Evolutionary conservation across 2,797 vertebrate genomes (phyloP).

Genomic region (Tadarida brasiliensis): DNA sequence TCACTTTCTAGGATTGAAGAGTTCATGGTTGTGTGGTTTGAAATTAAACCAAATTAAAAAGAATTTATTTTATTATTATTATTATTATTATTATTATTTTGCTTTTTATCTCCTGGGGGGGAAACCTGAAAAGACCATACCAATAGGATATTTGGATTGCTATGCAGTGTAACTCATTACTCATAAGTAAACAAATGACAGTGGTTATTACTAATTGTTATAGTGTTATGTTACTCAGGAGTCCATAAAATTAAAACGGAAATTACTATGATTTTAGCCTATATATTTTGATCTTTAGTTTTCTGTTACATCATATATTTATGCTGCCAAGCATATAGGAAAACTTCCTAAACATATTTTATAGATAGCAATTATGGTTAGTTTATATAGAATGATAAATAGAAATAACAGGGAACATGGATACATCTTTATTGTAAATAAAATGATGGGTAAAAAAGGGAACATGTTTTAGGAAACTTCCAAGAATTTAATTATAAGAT

Average conservation of each 20-base stretch:
- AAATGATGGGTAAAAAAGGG: not conserved
- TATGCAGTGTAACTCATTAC: not conserved
- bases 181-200: not conserved
- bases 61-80: not conserved
- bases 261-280: not conserved
- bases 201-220: not conserved
- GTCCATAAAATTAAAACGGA: slow-evolving; percentile 5
- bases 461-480: not conserved
- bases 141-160: not conserved
- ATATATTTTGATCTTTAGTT: not conserved
- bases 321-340: not conserved
- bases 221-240: not conserved
- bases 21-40: slow-evolving; percentile 71
- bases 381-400: not conserved
- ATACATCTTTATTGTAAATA: not conserved
- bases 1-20: slow-evolving; percentile 63
- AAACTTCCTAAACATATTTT: not conserved
- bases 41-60: slow-evolving; percentile 75
- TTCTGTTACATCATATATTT: not conserved
- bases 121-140: not conserved
- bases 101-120: not conserved
- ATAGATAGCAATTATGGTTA: not conserved
- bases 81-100: not conserved
- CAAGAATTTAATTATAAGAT: slow-evolving; percentile 23
- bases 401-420: not conserved